These are phyloP conservation scores for Botia kubotai DNA, from an alignment of 2,797 vertebrate species.

Conservation along the genomic window DNA sequence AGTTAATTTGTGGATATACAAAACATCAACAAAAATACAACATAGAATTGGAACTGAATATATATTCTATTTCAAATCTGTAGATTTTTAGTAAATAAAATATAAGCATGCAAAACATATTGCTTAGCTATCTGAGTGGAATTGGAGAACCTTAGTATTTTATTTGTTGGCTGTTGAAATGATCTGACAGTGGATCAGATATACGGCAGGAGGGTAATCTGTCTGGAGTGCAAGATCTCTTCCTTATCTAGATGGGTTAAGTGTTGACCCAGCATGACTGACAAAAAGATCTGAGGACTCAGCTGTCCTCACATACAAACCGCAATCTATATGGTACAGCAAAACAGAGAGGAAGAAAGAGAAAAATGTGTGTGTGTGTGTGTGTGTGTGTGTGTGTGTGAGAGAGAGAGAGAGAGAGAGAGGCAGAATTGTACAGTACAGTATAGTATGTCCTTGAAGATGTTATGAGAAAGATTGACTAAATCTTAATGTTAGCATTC, in stretches of 20 bases:
- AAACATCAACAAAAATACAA: background rate
- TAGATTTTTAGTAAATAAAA: background rate
- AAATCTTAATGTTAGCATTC: no score
- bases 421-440: no score
- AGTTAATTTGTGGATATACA: no score
- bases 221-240: background rate
- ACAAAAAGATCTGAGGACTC: slow-evolving; percentile 5
- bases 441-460: no score
- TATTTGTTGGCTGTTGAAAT: slow-evolving; percentile 16
- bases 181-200: background rate
- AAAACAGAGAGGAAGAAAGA: background rate
- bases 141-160: background rate
- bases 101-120: background rate
- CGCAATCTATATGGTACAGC: background rate
- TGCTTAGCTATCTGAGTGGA: background rate
- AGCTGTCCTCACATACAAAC: slow-evolving; percentile 8
- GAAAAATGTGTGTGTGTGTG: background rate
- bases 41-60: no score
- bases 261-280: slow-evolving; percentile 35
- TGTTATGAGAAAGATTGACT: no score
- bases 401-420: background rate
- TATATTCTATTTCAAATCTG: no score
- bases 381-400: no score
- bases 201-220: background rate
- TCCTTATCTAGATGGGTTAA: slow-evolving; percentile 17